Evolutionary conservation across 2,797 vertebrate genomes (phyloP).

Genomic region (Thamnophis elegans): DNA sequence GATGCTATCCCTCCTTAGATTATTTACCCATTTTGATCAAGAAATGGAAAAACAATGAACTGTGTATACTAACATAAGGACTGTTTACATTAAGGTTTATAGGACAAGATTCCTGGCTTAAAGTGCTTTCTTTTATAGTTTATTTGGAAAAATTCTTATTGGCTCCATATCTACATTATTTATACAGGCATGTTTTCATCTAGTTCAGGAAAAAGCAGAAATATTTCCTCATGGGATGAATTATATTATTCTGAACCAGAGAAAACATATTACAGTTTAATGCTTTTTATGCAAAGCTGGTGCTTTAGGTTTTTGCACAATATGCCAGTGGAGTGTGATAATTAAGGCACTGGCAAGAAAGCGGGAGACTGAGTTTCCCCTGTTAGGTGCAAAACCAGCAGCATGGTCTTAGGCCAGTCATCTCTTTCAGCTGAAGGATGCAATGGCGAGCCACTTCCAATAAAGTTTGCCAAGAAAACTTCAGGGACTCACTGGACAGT

Average conservation of each 20-base stretch:
- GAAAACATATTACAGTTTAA: background rate
- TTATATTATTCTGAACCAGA: background rate
- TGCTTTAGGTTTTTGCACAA: background rate
- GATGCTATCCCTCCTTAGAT: background rate
- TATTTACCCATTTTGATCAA: background rate
- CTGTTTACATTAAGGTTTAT: background rate
- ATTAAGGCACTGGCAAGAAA: background rate
- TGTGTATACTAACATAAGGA: background rate
- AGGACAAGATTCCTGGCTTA: background rate
- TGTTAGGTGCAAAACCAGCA: background rate
- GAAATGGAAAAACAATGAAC: background rate
- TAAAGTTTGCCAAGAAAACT: background rate
- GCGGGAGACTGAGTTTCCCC: background rate
- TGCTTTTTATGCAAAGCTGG: background rate
- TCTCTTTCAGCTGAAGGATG: background rate
- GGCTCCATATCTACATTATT: background rate
- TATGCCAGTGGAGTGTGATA: background rate
- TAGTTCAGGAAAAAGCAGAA: background rate
- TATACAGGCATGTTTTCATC: background rate
- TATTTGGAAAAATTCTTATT: background rate
- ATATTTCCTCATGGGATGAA: background rate
- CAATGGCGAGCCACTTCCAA: background rate
- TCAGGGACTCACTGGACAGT: background rate
- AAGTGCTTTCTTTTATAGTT: background rate
- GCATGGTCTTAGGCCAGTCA: background rate